Percentiles rank a stretch among this genome's conserved stretches.
These are phyloP conservation scores for Sminthurides aquaticus DNA, from an alignment of 2,888 invertebrate species.

Conservation along the genomic window DNA sequence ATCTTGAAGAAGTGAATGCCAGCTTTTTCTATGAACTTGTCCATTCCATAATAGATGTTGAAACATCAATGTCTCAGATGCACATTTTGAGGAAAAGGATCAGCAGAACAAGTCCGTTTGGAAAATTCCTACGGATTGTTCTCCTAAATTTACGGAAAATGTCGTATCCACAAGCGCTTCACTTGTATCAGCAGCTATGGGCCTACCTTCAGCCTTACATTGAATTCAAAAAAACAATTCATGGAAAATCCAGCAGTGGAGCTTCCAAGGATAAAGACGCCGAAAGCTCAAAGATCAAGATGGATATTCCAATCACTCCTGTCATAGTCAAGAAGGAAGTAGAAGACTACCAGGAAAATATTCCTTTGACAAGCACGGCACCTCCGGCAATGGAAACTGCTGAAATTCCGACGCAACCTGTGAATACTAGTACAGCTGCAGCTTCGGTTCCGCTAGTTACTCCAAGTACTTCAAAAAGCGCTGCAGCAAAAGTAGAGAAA, in stretches of 20 bases:
- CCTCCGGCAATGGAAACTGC: neutral
- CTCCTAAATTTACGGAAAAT: slow-evolving; percentile 34
- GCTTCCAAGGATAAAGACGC: slow-evolving; percentile 20
- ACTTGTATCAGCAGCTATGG: slow-evolving; percentile 34
- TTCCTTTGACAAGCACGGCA: slow-evolving; percentile 4
- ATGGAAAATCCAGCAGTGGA: slow-evolving; percentile 7
- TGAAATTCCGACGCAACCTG: neutral
- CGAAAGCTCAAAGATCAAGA: slow-evolving; percentile 3
- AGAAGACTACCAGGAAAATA: slow-evolving; percentile 19
- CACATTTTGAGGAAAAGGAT: slow-evolving; percentile 34
- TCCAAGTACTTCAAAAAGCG: neutral
- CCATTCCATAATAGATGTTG: slow-evolving; percentile 33
- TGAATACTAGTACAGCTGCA: neutral
- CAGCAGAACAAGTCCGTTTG: slow-evolving; percentile 35
- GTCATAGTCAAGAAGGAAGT: slow-evolving; percentile 11
- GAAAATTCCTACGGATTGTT: slow-evolving; percentile 35
- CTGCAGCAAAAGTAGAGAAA: slow-evolving; percentile 11
- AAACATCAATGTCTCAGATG: slow-evolving; percentile 23
- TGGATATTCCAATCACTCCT: slow-evolving; percentile 1
- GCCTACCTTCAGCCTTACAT: slow-evolving; percentile 23
- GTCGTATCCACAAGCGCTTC: slow-evolving; percentile 36
- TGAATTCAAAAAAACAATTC: slow-evolving; percentile 18
- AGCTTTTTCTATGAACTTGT: slow-evolving; percentile 38
- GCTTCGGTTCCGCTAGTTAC: neutral
- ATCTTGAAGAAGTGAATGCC: slow-evolving; percentile 36